These are phyloP conservation scores for Grapholita molesta DNA, from an alignment of 1,140 invertebrate species.

Conservation along the genomic window DNA sequence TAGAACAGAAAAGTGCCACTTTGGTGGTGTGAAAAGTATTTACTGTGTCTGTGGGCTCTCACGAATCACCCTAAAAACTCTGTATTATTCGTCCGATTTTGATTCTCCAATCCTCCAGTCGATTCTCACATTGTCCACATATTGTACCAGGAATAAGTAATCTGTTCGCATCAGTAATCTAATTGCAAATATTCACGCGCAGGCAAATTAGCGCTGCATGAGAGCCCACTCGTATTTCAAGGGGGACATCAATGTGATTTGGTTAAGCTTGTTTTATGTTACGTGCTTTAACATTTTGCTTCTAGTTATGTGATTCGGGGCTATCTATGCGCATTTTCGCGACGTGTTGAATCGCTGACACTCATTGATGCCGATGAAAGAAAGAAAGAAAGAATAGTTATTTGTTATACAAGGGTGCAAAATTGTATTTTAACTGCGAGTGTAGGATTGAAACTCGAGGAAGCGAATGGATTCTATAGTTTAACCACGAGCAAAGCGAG, in stretches of 20 bases:
- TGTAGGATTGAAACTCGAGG: too few relatives aligned
- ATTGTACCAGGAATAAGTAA: neutral
- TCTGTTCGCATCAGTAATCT: neutral
- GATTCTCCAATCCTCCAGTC: neutral
- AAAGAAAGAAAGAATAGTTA: too few relatives aligned
- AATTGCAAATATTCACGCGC: constrained; percentile 11
- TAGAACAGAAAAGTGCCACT: too few relatives aligned
- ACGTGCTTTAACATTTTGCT: neutral
- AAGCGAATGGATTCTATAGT: too few relatives aligned
- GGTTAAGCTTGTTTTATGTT: constrained; percentile 3
- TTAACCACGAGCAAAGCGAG: too few relatives aligned
- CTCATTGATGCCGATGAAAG: too few relatives aligned
- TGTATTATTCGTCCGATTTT: neutral
- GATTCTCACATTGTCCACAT: neutral
- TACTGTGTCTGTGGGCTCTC: too few relatives aligned
- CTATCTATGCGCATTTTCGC: neutral
- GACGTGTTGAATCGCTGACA: too few relatives aligned
- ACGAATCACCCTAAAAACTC: too few relatives aligned
- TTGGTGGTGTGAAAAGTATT: too few relatives aligned
- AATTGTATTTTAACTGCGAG: too few relatives aligned
- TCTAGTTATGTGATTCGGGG: neutral
- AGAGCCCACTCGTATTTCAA: constrained; percentile 8
- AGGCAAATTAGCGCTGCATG: neutral
- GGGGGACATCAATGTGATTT: constrained; percentile 7
- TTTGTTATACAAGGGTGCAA: too few relatives aligned